Conservation (phyloP, 2,797 vertebrate species). For the Thamnophis elegans region DNA sequence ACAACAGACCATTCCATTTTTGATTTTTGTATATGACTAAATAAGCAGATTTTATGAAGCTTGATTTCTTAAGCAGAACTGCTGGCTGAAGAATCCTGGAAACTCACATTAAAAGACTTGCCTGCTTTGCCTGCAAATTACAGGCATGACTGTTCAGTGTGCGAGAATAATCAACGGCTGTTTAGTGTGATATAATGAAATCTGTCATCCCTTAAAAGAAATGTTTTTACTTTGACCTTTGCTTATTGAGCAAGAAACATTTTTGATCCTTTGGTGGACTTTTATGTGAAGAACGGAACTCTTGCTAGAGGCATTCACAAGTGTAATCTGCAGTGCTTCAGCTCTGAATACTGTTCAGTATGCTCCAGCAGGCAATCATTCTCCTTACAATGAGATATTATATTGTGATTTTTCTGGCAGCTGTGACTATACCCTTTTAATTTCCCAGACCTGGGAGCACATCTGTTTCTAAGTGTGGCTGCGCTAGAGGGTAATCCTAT, state of each 20-base stretch:
- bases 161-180: background rate
- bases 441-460: conserved; percentile 28
- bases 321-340: background rate
- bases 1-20: background rate
- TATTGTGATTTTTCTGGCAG: background rate
- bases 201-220: background rate
- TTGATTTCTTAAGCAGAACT: background rate
- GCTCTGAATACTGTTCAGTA: background rate
- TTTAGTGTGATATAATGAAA: background rate
- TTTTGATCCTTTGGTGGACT: background rate
- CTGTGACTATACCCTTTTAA: conserved; percentile 33
- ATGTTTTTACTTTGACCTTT: background rate
- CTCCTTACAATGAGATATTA: conserved; percentile 34
- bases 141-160: background rate
- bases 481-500: conserved; percentile 58
- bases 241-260: background rate
- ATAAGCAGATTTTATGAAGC: background rate
- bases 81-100: background rate
- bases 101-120: background rate
- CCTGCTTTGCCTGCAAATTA: background rate
- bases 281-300: background rate
- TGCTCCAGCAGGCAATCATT: background rate
- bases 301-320: background rate
- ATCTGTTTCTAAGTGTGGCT: conserved; percentile 36
- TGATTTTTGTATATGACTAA: background rate